Percentiles rank a stretch among this genome's conserved stretches.
phyloP scores from a whole-genome alignment of 2,113 vertebrate species.

The Rhineura floridana region DNA sequence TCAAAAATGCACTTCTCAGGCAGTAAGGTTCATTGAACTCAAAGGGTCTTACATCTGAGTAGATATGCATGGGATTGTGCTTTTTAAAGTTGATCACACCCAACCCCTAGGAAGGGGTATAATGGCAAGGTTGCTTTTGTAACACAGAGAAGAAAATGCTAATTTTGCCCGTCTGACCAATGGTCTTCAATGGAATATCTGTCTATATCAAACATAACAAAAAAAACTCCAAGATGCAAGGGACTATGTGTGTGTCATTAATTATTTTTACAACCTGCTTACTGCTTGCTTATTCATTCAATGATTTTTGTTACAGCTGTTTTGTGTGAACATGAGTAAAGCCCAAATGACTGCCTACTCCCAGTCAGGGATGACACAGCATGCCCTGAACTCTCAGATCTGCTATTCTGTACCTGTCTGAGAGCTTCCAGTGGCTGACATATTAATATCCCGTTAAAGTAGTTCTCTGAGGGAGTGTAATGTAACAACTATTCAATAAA shows the following conservation, averaged over 20 bases:
- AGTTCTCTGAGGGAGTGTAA: slow-evolving; percentile 32
- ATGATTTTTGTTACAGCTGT: neutral
- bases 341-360: neutral
- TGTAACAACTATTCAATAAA: slow-evolving; percentile 41
- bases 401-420: slow-evolving; percentile 32
- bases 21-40: neutral
- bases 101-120: too few relatives aligned
- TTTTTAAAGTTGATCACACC: neutral
- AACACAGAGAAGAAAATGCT: neutral
- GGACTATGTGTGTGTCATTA: neutral
- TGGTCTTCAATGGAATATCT: neutral
- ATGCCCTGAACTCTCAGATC: slow-evolving; percentile 37
- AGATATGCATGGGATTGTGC: neutral
- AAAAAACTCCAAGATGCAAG: neutral
- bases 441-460: slow-evolving; percentile 56
- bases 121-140: neutral
- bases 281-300: neutral
- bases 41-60: neutral
- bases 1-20: neutral
- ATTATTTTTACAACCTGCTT: slow-evolving; percentile 12
- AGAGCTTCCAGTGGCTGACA: slow-evolving; percentile 39
- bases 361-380: neutral
- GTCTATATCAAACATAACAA: neutral
- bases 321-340: slow-evolving; percentile 17
- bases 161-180: neutral